These are phyloP conservation scores for Pachycephala philippinensis DNA, from an alignment of 2,113 vertebrate species.

Conservation along the genomic window DNA sequence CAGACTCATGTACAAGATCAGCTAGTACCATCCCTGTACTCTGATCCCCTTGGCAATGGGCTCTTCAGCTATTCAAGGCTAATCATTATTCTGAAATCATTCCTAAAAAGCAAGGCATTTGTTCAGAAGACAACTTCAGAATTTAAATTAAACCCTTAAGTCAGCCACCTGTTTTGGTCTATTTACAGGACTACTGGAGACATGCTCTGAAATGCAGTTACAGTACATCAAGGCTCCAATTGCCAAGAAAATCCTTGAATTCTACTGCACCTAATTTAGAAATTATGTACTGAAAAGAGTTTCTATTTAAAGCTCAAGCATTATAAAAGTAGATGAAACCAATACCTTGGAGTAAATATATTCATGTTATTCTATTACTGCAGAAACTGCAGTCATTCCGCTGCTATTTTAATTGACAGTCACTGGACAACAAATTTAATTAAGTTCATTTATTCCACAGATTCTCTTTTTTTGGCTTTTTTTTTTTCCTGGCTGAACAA, in stretches of 20 bases:
- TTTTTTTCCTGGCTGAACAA: background rate
- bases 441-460: background rate
- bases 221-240: background rate
- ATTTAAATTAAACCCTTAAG: slow-evolving; percentile 40
- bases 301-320: slow-evolving; percentile 2
- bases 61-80: background rate
- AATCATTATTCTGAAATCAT: slow-evolving; percentile 28
- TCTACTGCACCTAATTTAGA: slow-evolving; percentile 29
- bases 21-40: background rate
- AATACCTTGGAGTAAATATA: slow-evolving; percentile 1
- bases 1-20: background rate
- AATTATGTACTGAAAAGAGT: background rate
- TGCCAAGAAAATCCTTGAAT: slow-evolving; percentile 48
- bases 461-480: background rate
- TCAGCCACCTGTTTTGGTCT: slow-evolving; percentile 45
- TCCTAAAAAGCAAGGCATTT: slow-evolving; percentile 42
- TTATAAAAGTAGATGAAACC: background rate
- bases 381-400: background rate
- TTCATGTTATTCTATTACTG: background rate
- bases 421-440: background rate
- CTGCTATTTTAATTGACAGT: background rate
- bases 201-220: slow-evolving; percentile 17
- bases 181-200: slow-evolving; percentile 40
- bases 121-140: slow-evolving; percentile 36
- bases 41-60: background rate